These are phyloP conservation scores for Philopotamus ludificatus DNA, from an alignment of 1,140 invertebrate species.

Conservation along the genomic window DNA sequence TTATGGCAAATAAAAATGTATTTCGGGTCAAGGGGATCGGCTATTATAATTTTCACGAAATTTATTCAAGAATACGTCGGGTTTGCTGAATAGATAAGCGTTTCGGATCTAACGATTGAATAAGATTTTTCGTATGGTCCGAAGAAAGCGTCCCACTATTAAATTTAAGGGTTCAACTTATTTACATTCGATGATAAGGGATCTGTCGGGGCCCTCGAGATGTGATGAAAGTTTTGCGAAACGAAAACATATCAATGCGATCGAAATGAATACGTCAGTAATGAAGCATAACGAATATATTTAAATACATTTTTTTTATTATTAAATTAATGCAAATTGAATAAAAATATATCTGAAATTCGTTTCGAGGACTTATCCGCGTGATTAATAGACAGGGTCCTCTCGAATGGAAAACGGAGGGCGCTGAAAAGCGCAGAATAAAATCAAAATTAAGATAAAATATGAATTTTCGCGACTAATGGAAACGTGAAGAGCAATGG, in stretches of 20 bases:
- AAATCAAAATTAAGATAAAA: conserved; percentile 17
- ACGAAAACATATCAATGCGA: conserved; percentile 36
- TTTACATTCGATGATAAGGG: conserved; percentile 38
- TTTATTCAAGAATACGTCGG: background rate
- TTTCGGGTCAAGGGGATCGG: background rate
- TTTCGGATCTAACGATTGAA: background rate
- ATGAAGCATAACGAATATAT: conserved; percentile 7
- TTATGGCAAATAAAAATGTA: background rate
- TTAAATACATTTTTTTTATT: no score
- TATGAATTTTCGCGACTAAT: conserved; percentile 14
- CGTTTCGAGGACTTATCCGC: conserved; percentile 12
- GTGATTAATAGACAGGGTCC: conserved; percentile 25
- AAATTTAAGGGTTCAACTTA: conserved; percentile 37
- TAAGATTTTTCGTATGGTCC: background rate
- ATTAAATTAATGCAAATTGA: no score
- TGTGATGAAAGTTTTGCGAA: conserved; percentile 6
- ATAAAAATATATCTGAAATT: no score
- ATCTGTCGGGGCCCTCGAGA: background rate
- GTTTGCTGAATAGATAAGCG: background rate
- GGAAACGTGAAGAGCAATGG: background rate
- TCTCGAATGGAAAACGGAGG: conserved; percentile 6
- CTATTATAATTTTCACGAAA: background rate
- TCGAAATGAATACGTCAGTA: conserved; percentile 19
- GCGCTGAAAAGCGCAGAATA: conserved; percentile 7
- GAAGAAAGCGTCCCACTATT: conserved; percentile 23